phyloP scores from a whole-genome alignment of 2,113 vertebrate genomes.

The Vulpes lagopus region DNA sequence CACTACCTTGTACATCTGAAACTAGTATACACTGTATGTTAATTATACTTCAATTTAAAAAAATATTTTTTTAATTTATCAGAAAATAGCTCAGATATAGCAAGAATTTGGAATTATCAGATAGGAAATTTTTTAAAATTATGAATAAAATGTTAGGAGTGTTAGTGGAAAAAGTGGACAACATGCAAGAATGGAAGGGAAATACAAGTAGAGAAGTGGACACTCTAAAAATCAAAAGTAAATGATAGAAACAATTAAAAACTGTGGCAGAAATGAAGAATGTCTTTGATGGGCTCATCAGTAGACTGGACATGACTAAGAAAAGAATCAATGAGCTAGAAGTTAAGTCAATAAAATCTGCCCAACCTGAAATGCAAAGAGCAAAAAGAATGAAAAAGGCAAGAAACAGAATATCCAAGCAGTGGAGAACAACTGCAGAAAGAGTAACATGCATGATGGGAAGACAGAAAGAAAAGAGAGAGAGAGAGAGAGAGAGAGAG shows the following conservation, averaged over 20 bases:
- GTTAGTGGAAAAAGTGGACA: background rate
- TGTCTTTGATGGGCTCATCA: background rate
- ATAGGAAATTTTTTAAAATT: background rate
- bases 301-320: background rate
- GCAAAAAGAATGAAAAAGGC: background rate
- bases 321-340: background rate
- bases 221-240: background rate
- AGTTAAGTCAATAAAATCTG: background rate
- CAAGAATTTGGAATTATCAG: background rate
- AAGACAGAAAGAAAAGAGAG: background rate
- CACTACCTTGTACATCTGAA: background rate
- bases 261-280: background rate
- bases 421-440: background rate
- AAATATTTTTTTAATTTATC: background rate
- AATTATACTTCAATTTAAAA: background rate
- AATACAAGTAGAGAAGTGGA: background rate
- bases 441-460: too few species aligned
- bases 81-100: background rate
- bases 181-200: background rate
- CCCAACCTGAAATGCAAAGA: background rate
- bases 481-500: background rate
- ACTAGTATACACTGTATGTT: background rate
- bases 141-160: background rate
- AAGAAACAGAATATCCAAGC: background rate
- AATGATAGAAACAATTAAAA: background rate